These are phyloP conservation scores for Sycon ciliatum DNA, from an alignment of 37 sponge, comb jelly and placozoan species.

Conservation along the genomic window DNA sequence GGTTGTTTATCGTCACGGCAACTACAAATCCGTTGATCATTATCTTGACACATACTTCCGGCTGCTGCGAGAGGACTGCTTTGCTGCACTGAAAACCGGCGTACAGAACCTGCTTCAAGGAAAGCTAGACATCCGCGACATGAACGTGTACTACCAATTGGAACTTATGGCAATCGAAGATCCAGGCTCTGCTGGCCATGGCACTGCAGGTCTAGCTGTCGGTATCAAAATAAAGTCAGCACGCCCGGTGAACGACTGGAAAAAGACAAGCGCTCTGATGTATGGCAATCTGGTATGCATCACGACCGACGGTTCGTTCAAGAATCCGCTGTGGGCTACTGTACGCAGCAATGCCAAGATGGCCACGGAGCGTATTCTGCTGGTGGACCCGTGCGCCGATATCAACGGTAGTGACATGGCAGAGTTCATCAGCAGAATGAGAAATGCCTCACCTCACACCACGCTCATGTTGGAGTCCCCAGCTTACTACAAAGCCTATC, in stretches of 20 bases:
- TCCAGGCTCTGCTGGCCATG: too few species aligned
- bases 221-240: too few species aligned
- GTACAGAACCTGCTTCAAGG: neutral
- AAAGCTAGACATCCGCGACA: slow-evolving; percentile 23
- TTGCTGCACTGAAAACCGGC: slow-evolving; percentile 12
- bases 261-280: too few species aligned
- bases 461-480: slow-evolving; percentile 58
- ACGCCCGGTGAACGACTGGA: too few species aligned
- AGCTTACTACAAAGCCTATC: slow-evolving; percentile 85
- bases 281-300: slow-evolving; percentile 34
- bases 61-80: slow-evolving; percentile 24
- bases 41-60: slow-evolving; percentile 24
- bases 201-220: too few species aligned
- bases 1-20: neutral
- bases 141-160: slow-evolving; percentile 16
- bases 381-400: too few species aligned
- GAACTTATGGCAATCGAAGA: too few species aligned
- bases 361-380: too few species aligned
- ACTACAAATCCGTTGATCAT: slow-evolving; percentile 16
- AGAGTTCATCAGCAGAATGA: too few species aligned
- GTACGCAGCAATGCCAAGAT: too few species aligned
- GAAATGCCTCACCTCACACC: too few species aligned
- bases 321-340: slow-evolving; percentile 20
- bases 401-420: too few species aligned
- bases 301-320: neutral